These are phyloP conservation scores for Metopia argyrocephala DNA, from an alignment of 2,888 invertebrate species.

Conservation along the genomic window DNA sequence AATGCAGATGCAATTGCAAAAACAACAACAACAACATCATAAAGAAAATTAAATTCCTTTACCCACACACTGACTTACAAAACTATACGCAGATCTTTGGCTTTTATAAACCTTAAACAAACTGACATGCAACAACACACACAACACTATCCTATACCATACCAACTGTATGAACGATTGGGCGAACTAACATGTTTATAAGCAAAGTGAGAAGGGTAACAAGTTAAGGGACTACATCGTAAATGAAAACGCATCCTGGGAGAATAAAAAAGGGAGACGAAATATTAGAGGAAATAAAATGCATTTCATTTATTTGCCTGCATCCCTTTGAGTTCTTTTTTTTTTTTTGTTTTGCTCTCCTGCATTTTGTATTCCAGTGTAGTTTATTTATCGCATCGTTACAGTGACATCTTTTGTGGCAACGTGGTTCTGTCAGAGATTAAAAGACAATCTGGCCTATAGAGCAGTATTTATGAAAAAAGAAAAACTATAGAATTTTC, in stretches of 20 bases:
- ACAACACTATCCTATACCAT: background rate
- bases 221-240: slow-evolving; percentile 12
- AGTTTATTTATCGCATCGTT: slow-evolving; percentile 21
- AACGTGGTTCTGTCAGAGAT: slow-evolving; percentile 5
- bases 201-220: background rate
- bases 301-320: slow-evolving; percentile 32
- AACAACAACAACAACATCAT: background rate
- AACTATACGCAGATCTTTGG: slow-evolving; percentile 14
- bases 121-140: background rate
- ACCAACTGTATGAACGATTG: background rate
- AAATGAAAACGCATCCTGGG: slow-evolving; percentile 51
- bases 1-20: slow-evolving; percentile 1
- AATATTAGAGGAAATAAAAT: slow-evolving; percentile 28
- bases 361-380: background rate
- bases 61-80: slow-evolving; percentile 20
- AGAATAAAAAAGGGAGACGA: slow-evolving; percentile 7
- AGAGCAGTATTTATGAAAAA: background rate
- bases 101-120: slow-evolving; percentile 6
- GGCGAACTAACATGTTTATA: background rate
- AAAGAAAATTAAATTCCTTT: slow-evolving; percentile 21
- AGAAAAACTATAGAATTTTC: too few relatives aligned
- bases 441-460: slow-evolving; percentile 3
- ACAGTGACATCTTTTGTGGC: slow-evolving; percentile 44
- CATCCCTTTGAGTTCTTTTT: background rate
- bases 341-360: background rate